Conservation (phyloP, 2,113 vertebrate species). For the Synodontis membranacea region DNA sequence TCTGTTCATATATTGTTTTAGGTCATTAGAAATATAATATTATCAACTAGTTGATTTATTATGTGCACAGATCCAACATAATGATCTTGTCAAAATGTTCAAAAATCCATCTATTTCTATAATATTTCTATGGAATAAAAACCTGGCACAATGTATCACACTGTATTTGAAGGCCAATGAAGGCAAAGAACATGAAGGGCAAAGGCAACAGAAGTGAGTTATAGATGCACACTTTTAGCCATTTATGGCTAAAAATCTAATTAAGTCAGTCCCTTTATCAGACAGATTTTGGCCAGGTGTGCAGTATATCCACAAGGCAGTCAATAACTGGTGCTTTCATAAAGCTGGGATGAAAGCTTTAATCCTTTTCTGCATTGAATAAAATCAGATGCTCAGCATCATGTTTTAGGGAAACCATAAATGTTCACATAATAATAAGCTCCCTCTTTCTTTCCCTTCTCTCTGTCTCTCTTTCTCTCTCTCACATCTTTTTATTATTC, state of each 20-base stretch:
- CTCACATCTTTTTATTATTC: constrained; percentile 30
- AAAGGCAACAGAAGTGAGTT: background rate
- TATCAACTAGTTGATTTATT: background rate
- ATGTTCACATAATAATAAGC: constrained; percentile 61
- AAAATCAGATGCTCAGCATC: constrained; percentile 60
- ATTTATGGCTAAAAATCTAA: constrained; percentile 37
- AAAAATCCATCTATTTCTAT: background rate
- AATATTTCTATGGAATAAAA: constrained; percentile 10
- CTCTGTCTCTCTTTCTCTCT: constrained; percentile 41
- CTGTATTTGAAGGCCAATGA: background rate
- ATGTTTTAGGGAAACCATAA: constrained; percentile 46
- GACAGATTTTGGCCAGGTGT: constrained; percentile 19
- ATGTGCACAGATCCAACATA: background rate
- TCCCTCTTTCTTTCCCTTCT: constrained; percentile 53
- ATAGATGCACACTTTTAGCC: constrained; percentile 9
- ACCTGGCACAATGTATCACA: background rate
- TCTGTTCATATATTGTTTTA: background rate
- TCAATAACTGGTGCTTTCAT: constrained; percentile 40
- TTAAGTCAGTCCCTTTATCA: constrained; percentile 26
- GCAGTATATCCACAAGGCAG: background rate
- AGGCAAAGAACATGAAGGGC: background rate
- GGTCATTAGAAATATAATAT: background rate
- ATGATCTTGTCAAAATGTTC: background rate
- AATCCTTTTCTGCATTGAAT: constrained; percentile 58
- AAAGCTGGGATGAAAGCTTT: constrained; percentile 54